phyloP scores from a whole-genome alignment of 2,113 vertebrate genomes.

The Protomyctophum bolini region DNA sequence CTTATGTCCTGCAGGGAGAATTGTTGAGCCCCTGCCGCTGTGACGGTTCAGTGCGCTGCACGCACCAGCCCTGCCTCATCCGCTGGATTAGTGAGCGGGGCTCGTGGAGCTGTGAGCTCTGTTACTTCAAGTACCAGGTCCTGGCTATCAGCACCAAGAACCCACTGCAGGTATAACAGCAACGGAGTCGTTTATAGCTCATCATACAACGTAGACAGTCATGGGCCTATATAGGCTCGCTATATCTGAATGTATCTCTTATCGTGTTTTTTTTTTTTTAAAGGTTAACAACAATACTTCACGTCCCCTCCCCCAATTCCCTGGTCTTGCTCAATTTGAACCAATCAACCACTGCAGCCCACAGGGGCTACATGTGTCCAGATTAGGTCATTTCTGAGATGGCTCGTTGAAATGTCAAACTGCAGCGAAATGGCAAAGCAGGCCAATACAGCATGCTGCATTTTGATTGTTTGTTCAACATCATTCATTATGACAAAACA shows the following conservation, averaged over 20 bases:
- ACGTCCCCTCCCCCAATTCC: background rate
- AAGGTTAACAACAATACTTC: background rate
- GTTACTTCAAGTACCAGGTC: conserved; percentile 96
- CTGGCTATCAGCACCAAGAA: conserved; percentile 95
- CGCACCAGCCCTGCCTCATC: conserved; percentile 92
- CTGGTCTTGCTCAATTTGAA: background rate
- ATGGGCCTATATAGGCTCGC: background rate
- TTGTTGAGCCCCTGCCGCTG: conserved; percentile 91
- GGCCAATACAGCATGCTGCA: conserved; percentile 11
- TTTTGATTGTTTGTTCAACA: background rate
- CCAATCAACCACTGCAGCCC: background rate
- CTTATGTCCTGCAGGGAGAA: conserved; percentile 81
- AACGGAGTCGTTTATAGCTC: background rate
- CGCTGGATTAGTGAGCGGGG: conserved; percentile 93
- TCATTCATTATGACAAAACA: background rate
- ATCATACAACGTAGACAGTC: background rate
- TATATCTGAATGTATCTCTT: background rate
- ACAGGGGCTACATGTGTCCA: background rate
- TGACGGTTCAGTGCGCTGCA: conserved; percentile 89
- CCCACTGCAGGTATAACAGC: conserved; percentile 85
- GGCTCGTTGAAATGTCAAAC: background rate
- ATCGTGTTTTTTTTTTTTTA: too few species aligned
- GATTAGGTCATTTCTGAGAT: conserved; percentile 21
- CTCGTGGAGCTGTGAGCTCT: conserved; percentile 94
- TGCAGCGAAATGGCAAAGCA: conserved; percentile 13